A percentile compares a stretch with the other conserved stretches of the same genome.
phyloP scores from a whole-genome alignment of 2,888 invertebrate genomes.

The Terebella lapidaria region DNA sequence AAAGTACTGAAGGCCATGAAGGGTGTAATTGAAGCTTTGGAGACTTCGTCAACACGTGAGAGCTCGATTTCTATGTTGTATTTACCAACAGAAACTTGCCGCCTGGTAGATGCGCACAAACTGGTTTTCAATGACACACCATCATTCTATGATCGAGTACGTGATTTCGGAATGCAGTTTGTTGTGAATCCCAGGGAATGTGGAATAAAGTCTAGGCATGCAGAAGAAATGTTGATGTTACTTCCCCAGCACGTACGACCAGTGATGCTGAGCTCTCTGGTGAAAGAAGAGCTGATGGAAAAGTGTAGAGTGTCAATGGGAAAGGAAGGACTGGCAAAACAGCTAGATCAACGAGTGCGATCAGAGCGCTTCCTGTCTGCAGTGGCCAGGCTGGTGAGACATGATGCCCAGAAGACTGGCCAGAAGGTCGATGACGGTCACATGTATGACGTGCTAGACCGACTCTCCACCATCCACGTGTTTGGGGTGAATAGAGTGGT shows the following conservation, averaged over 20 bases:
- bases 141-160: constrained; percentile 21
- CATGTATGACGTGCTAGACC: constrained; percentile 12
- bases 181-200: constrained; percentile 19
- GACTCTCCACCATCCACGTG: constrained; percentile 20
- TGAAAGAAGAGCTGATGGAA: constrained; percentile 24
- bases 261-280: constrained; percentile 23
- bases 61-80: constrained; percentile 7
- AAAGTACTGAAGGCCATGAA: constrained; percentile 21
- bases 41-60: constrained; percentile 5
- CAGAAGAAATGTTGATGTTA: constrained; percentile 14
- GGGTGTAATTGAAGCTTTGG: constrained; percentile 18
- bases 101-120: constrained; percentile 11
- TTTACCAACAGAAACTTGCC: constrained; percentile 20
- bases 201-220: constrained; percentile 9
- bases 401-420: constrained; percentile 15
- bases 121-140: constrained; percentile 25
- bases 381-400: constrained; percentile 17
- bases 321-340: constrained; percentile 14
- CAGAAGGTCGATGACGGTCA: constrained; percentile 13
- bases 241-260: constrained; percentile 25
- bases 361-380: constrained; percentile 18
- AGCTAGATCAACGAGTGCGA: constrained; percentile 11
- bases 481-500: constrained; percentile 13
- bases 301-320: constrained; percentile 1
- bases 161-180: constrained; percentile 18